Conservation (phyloP, 2,113 vertebrate species). For the Lepisosteus osseus region DNA sequence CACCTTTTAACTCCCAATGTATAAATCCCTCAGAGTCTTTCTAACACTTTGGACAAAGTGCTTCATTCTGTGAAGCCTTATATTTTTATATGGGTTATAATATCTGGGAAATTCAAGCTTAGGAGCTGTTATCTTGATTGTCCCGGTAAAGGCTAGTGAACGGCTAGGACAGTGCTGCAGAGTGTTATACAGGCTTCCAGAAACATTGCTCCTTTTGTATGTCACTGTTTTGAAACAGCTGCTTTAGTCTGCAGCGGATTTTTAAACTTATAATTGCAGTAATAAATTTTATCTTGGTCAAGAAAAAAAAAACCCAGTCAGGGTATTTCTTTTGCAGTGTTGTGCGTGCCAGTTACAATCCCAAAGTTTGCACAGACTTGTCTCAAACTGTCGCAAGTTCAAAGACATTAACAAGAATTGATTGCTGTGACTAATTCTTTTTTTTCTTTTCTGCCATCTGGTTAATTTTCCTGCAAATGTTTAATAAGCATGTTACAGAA, state of each 20-base stretch:
- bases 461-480: conserved; percentile 55
- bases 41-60: conserved; percentile 17
- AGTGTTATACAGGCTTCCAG: conserved; percentile 17
- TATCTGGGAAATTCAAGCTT: conserved; percentile 35
- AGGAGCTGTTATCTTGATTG: conserved; percentile 21
- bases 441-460: conserved; percentile 56
- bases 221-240: conserved; percentile 44
- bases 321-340: conserved; percentile 51
- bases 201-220: conserved; percentile 25
- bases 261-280: conserved; percentile 48
- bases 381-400: conserved; percentile 57
- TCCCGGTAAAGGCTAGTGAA: conserved; percentile 14
- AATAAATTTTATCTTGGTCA: conserved; percentile 59
- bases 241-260: conserved; percentile 36
- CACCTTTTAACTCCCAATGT: neutral
- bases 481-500: conserved; percentile 60
- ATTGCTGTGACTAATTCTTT: conserved; percentile 60
- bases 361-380: conserved; percentile 59
- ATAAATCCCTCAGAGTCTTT: neutral
- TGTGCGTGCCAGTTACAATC: conserved; percentile 51
- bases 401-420: conserved; percentile 62
- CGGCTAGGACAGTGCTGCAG: neutral
- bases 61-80: conserved; percentile 25
- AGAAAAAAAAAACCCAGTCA: conserved; percentile 42
- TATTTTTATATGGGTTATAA: conserved; percentile 33